Conservation (phyloP, 2,888 invertebrate genomes). For the Plagiodera versicolora region DNA sequence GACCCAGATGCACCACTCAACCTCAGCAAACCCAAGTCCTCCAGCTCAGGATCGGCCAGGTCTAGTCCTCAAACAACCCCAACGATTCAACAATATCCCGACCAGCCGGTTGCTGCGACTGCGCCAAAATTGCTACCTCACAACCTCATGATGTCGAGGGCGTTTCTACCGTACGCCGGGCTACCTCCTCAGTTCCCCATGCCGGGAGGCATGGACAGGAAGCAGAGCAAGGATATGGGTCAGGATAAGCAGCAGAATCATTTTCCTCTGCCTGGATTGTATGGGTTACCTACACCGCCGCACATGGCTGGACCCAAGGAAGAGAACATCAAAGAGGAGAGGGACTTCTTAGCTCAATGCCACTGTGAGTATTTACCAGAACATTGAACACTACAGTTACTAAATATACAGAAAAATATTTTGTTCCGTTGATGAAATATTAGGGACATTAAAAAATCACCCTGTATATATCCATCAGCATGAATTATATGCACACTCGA, state of each 20-base stretch:
- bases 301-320: conserved; percentile 42
- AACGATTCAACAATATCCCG: conserved; percentile 48
- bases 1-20: conserved; percentile 86
- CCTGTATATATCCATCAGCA: conserved; percentile 13
- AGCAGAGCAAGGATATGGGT: conserved; percentile 47
- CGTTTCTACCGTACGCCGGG: conserved; percentile 65
- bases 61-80: conserved; percentile 57
- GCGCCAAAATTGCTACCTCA: conserved; percentile 63
- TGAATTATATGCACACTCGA: conserved; percentile 24
- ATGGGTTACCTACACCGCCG: conserved; percentile 51
- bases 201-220: conserved; percentile 48
- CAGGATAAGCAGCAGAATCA: conserved; percentile 50
- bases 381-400: too few relatives aligned
- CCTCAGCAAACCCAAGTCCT: conserved; percentile 79
- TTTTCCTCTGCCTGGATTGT: conserved; percentile 52
- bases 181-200: conserved; percentile 61
- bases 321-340: conserved; percentile 59
- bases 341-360: conserved; percentile 65
- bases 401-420: too few relatives aligned
- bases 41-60: conserved; percentile 59
- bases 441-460: background rate
- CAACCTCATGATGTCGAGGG: conserved; percentile 62
- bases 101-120: conserved; percentile 61
- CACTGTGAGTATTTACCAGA: conserved; percentile 59
- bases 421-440: too few relatives aligned